A percentile compares a stretch with the other conserved stretches of the same genome.
Conservation (phyloP, 1,140 invertebrate genomes). For the Goniozus legneri region DNA sequence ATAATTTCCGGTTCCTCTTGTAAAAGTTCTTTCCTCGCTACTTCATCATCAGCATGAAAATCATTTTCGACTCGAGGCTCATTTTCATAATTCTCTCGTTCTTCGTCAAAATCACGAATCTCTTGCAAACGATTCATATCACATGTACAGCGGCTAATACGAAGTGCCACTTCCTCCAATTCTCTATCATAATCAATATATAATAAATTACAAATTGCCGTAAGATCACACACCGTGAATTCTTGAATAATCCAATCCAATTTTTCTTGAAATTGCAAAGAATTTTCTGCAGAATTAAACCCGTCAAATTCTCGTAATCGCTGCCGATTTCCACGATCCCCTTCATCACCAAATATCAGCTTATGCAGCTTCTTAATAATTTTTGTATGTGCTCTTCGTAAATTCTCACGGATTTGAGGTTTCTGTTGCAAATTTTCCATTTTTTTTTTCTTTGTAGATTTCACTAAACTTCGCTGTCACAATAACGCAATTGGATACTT, state of each 20-base stretch:
- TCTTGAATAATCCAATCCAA: background rate
- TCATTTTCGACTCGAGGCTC: no score
- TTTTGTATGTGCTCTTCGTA: background rate
- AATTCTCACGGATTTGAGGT: background rate
- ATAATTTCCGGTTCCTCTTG: background rate
- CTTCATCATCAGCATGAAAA: no score
- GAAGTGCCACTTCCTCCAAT: background rate
- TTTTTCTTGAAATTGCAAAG: slow-evolving; percentile 3
- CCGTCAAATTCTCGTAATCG: slow-evolving; percentile 3
- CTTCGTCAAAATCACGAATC: background rate
- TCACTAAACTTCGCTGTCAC: background rate
- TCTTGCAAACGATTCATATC: background rate
- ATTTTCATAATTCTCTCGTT: background rate
- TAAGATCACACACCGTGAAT: slow-evolving; percentile 6
- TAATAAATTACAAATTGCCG: slow-evolving; percentile 10
- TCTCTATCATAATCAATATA: background rate
- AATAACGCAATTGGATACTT: no score
- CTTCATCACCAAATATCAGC: background rate
- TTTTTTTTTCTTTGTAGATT: background rate
- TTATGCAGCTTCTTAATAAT: background rate
- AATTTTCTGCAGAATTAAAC: slow-evolving; percentile 2
- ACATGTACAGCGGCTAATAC: background rate
- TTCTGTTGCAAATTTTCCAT: background rate
- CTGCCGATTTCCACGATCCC: background rate
- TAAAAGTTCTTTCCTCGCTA: background rate